These are phyloP conservation scores for Poeciliopsis turneri DNA, from an alignment of 2,797 vertebrate genomes.

Conservation along the genomic window DNA sequence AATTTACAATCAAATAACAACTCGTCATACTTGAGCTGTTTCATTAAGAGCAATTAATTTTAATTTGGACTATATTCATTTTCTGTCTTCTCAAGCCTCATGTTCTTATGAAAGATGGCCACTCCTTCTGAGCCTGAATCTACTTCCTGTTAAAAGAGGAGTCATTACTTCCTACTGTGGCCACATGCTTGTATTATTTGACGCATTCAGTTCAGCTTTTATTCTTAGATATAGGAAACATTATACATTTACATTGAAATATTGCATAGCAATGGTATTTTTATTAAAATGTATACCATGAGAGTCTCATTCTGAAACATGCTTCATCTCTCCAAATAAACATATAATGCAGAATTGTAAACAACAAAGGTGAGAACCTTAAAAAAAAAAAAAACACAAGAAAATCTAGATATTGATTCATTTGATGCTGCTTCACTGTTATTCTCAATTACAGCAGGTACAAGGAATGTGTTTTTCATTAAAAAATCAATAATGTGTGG, in stretches of 20 bases:
- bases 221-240: neutral
- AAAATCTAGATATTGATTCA: constrained; percentile 74
- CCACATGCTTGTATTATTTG: neutral
- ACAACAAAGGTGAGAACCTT: constrained; percentile 33
- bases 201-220: neutral
- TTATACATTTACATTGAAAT: neutral
- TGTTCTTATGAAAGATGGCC: neutral
- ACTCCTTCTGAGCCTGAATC: neutral
- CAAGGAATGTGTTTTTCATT: constrained; percentile 79
- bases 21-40: neutral
- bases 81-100: neutral
- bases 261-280: neutral
- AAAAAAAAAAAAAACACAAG: constrained; percentile 46
- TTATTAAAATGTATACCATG: neutral
- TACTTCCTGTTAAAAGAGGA: neutral
- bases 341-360: constrained; percentile 21
- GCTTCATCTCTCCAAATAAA: constrained; percentile 25
- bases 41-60: neutral
- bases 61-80: neutral
- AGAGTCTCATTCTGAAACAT: neutral
- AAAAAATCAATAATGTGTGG: constrained; percentile 79
- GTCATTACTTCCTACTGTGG: neutral
- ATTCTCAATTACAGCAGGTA: constrained; percentile 77
- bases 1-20: neutral
- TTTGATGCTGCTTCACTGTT: constrained; percentile 73